Percentiles rank a stretch among this genome's conserved stretches.
Evolutionary conservation across 2,888 invertebrate genomes (phyloP).

Genomic region (Ormyrus thymus): DNA sequence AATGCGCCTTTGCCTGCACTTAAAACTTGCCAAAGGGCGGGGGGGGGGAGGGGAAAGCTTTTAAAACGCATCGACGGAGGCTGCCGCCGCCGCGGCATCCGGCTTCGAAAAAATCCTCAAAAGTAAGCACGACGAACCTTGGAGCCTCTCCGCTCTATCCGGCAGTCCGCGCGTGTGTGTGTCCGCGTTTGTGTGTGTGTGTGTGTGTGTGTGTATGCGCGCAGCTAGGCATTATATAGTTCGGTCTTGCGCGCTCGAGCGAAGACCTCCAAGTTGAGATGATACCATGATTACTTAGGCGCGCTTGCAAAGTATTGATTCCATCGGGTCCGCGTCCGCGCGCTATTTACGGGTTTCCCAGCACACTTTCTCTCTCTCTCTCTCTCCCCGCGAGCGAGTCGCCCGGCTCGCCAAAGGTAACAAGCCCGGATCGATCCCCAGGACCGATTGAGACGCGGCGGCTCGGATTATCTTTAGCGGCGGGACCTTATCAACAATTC

Average conservation of each 20-base stretch:
- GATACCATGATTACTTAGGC: constrained; percentile 74
- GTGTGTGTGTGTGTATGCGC: background rate
- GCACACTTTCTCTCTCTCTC: constrained; percentile 60
- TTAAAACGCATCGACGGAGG: background rate
- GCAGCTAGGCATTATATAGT: background rate
- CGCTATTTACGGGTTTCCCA: constrained; percentile 72
- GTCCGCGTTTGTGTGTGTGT: background rate
- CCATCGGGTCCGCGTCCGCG: constrained; percentile 66
- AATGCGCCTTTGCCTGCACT: constrained; percentile 18
- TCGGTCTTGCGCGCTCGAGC: constrained; percentile 53
- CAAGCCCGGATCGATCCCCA: constrained; percentile 27
- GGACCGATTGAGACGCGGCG: constrained; percentile 4
- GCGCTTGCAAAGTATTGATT: constrained; percentile 71
- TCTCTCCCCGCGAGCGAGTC: background rate
- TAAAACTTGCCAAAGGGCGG: background rate
- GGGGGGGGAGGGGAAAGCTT: background rate
- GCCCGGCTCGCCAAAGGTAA: constrained; percentile 22
- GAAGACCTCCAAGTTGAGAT: constrained; percentile 74
- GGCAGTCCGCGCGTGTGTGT: background rate
- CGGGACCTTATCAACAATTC: no score
- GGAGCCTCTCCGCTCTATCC: no score
- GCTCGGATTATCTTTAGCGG: no score
- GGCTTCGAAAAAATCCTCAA: background rate
- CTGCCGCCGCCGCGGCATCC: background rate
- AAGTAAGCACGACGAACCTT: background rate